phyloP scores from a whole-genome alignment of 2,888 invertebrate genomes.

The Melipona bicolor region DNA sequence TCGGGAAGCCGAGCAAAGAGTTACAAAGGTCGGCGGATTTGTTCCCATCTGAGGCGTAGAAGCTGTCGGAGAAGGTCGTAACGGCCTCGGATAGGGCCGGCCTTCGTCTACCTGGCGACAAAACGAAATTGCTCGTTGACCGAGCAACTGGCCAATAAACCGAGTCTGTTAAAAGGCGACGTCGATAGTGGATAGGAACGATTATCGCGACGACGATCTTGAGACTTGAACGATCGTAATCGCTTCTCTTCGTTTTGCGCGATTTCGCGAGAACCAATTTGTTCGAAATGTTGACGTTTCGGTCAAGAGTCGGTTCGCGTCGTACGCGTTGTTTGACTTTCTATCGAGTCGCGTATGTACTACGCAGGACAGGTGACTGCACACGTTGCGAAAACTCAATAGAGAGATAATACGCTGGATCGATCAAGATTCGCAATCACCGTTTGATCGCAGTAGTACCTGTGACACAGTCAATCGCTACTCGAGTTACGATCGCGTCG shows the following conservation, averaged over 20 bases:
- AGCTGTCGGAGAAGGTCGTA: constrained; percentile 52
- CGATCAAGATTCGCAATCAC: constrained; percentile 27
- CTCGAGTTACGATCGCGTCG: constrained; percentile 21
- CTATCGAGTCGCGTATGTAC: neutral
- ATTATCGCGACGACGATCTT: constrained; percentile 15
- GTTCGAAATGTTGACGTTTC: neutral
- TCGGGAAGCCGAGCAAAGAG: constrained; percentile 30
- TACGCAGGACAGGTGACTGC: neutral
- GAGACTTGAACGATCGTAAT: constrained; percentile 45
- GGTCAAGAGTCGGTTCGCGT: neutral
- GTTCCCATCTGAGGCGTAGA: constrained; percentile 57
- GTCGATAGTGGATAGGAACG: constrained; percentile 40
- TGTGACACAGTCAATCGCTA: constrained; percentile 20
- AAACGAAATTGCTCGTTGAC: constrained; percentile 75
- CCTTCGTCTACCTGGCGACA: constrained; percentile 71
- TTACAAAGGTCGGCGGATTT: constrained; percentile 56
- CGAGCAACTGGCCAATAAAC: constrained; percentile 73
- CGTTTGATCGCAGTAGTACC: constrained; percentile 19
- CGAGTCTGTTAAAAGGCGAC: constrained; percentile 71
- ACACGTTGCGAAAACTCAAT: constrained; percentile 14
- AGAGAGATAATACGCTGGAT: neutral
- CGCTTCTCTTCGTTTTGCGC: neutral
- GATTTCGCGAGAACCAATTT: neutral
- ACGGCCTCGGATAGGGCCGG: constrained; percentile 59
- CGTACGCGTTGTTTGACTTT: neutral